These are phyloP conservation scores for Conistra vaccinii DNA, from an alignment of 2,888 invertebrate species.

Conservation along the genomic window DNA sequence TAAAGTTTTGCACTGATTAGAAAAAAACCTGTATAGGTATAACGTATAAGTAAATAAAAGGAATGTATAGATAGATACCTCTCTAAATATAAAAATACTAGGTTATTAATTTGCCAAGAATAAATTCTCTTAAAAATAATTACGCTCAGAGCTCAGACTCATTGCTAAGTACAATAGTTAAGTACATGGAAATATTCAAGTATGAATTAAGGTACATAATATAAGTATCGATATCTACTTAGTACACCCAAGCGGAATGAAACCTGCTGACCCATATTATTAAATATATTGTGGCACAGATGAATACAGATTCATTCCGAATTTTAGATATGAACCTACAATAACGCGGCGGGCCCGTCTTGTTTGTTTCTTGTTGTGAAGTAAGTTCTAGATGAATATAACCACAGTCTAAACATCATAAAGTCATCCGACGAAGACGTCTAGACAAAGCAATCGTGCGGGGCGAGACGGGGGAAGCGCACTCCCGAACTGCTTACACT, in stretches of 20 bases:
- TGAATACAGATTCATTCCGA: too few species aligned
- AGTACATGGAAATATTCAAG: conserved; percentile 51
- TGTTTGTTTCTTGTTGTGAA: too few species aligned
- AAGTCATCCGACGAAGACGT: too few species aligned
- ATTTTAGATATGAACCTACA: too few species aligned
- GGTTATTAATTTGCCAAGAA: conserved; percentile 15
- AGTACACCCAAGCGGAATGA: conserved; percentile 64
- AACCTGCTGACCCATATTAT: conserved; percentile 52
- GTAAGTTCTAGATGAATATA: too few species aligned
- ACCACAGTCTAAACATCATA: too few species aligned
- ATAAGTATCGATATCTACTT: conserved; percentile 58
- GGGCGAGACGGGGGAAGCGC: too few species aligned
- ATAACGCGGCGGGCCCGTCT: too few species aligned
- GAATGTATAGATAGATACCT: conserved; percentile 60
- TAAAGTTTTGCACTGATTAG: conserved; percentile 24
- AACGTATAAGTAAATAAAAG: conserved; percentile 38
- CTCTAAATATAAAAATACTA: conserved; percentile 44
- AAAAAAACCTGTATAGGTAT: conserved; percentile 19
- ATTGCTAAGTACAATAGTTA: conserved; percentile 50
- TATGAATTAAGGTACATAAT: conserved; percentile 31
- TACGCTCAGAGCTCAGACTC: conserved; percentile 51
- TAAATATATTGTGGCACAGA: conserved; percentile 17
- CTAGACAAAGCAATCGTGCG: too few species aligned
- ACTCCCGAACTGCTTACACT: too few species aligned
- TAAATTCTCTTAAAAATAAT: conserved; percentile 43